A percentile compares a stretch with the other conserved stretches of the same genome.
Evolutionary conservation across 2,888 invertebrate genomes (phyloP).

Genomic region (Trissonchulus latispiculum): DNA sequence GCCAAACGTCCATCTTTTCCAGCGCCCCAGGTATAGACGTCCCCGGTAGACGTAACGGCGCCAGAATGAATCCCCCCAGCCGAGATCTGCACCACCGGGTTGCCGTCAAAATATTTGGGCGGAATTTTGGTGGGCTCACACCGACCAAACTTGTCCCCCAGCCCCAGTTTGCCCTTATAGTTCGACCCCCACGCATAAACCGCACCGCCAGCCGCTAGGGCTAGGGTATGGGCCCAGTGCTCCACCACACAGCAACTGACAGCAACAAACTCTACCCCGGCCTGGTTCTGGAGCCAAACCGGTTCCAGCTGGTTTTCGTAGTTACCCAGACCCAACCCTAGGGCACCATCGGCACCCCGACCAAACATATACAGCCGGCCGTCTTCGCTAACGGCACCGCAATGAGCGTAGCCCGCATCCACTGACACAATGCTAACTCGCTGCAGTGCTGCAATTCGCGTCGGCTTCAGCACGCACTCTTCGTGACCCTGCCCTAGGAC

Average conservation of each 20-base stretch:
- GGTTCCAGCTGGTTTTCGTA: constrained; percentile 7
- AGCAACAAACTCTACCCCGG: constrained; percentile 25
- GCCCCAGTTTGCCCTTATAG: constrained; percentile 53
- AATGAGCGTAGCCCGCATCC: constrained; percentile 46
- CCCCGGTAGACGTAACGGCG: constrained; percentile 53
- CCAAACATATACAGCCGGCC: constrained; percentile 59
- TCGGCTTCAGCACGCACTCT: constrained; percentile 8
- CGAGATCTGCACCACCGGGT: constrained; percentile 42
- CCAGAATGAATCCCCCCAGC: constrained; percentile 55
- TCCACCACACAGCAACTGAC: constrained; percentile 37
- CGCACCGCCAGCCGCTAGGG: constrained; percentile 51
- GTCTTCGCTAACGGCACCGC: constrained; percentile 56
- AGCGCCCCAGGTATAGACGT: constrained; percentile 55
- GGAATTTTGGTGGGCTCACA: constrained; percentile 15
- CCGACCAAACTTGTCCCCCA: constrained; percentile 45
- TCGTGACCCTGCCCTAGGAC: constrained; percentile 22
- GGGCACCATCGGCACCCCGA: constrained; percentile 57
- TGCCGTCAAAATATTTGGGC: neutral
- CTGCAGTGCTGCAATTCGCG: neutral
- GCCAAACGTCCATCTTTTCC: constrained; percentile 39
- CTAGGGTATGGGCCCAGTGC: constrained; percentile 50
- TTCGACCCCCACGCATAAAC: constrained; percentile 53
- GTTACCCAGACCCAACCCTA: constrained; percentile 49
- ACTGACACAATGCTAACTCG: neutral
- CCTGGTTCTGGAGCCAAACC: constrained; percentile 12